A percentile compares a stretch with the other conserved stretches of the same genome.
These are phyloP conservation scores for Mico argentatus DNA, from an alignment of 2,797 vertebrate species.

Conservation along the genomic window DNA sequence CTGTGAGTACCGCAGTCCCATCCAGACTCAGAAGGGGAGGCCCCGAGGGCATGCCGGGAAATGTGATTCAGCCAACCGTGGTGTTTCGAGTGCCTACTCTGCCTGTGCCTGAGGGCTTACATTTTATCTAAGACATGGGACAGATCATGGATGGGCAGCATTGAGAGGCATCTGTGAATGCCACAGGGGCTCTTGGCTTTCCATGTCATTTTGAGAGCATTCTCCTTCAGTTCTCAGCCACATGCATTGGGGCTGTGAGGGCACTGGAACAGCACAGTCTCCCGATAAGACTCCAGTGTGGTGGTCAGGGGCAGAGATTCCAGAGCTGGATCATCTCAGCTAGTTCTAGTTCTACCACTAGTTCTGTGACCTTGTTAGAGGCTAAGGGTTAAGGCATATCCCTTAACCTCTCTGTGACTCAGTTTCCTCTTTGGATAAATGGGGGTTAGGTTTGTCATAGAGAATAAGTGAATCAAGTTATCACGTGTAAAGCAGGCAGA, in stretches of 20 bases:
- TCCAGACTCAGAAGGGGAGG: background rate
- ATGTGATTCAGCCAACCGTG: no score
- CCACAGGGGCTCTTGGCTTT: background rate
- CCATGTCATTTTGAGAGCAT: rapidly evolving
- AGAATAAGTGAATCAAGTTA: background rate
- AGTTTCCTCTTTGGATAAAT: background rate
- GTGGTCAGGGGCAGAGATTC: no score
- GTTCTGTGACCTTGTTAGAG: background rate
- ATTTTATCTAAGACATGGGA: rapidly evolving
- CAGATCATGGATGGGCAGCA: background rate
- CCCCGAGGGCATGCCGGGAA: background rate
- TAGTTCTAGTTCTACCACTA: no score
- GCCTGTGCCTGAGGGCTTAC: background rate
- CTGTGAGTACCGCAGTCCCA: background rate
- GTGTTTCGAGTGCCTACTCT: background rate
- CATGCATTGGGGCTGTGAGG: background rate
- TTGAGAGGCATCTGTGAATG: background rate
- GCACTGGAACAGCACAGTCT: background rate
- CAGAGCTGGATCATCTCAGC: background rate
- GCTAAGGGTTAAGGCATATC: background rate
- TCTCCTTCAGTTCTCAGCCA: background rate
- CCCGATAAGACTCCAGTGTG: background rate
- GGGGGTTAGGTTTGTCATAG: background rate
- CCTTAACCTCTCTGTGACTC: background rate
- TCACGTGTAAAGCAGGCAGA: background rate